Conservation (phyloP, 2,113 vertebrate species). For the Crocuta crocuta region DNA sequence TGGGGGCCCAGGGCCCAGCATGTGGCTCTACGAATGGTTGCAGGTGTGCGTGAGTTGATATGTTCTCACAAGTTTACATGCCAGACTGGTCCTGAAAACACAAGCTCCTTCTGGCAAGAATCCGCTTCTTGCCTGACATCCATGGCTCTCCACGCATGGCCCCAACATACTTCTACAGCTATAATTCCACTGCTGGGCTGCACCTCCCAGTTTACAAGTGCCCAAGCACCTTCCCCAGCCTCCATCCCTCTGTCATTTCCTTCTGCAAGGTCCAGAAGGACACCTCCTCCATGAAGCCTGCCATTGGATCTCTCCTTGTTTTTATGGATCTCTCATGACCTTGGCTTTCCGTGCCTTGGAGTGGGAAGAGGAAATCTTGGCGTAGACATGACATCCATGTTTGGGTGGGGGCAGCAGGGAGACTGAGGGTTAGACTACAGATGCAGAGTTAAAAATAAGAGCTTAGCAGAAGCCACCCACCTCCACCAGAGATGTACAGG, state of each 20-base stretch:
- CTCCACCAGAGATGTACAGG: background rate
- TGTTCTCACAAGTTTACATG: background rate
- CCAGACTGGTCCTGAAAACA: background rate
- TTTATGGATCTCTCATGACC: background rate
- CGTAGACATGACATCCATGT: accelerated
- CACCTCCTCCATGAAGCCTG: background rate
- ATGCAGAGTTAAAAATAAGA: background rate
- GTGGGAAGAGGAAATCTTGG: background rate
- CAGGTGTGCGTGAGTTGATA: background rate
- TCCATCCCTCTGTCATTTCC: background rate
- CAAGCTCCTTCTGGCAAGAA: background rate
- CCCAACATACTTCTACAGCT: background rate
- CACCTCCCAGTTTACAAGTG: background rate
- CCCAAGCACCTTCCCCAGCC: background rate
- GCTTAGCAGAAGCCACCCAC: background rate
- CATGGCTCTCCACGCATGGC: accelerated
- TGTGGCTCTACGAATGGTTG: background rate
- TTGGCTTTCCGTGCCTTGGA: background rate
- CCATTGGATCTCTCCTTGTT: background rate
- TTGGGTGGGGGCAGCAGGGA: background rate
- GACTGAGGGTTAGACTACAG: background rate
- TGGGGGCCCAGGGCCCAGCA: background rate
- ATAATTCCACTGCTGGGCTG: background rate
- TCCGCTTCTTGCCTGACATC: background rate
- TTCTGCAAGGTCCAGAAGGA: background rate